phyloP scores from a whole-genome alignment of 2,797 vertebrate species.

The Anolis apletophallus region DNA sequence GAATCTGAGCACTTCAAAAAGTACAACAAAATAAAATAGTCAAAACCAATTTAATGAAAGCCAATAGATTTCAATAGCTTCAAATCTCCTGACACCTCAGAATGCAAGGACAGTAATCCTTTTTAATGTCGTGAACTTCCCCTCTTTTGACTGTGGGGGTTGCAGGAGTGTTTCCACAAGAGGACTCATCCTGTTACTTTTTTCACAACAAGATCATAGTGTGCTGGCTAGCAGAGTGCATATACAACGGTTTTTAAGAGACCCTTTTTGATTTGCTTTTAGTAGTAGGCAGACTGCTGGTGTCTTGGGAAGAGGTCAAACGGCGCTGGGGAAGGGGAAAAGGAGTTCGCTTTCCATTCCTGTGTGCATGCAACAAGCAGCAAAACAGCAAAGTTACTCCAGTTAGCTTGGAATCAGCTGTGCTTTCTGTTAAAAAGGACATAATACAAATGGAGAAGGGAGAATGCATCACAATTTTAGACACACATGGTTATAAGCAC shows the following conservation, averaged over 20 bases:
- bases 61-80: constrained; percentile 55
- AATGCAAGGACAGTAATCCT: constrained; percentile 67
- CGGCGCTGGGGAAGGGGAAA: constrained; percentile 86
- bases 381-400: constrained; percentile 89
- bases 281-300: constrained; percentile 88
- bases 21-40: constrained; percentile 68
- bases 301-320: constrained; percentile 89
- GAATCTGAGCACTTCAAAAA: constrained; percentile 71
- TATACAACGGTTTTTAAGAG: constrained; percentile 68
- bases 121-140: constrained; percentile 66
- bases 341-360: constrained; percentile 89
- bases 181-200: constrained; percentile 72
- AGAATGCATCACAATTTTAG: constrained; percentile 80
- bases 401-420: constrained; percentile 87
- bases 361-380: constrained; percentile 96
- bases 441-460: constrained; percentile 84
- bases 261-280: constrained; percentile 79
- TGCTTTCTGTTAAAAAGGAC: constrained; percentile 86
- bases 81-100: constrained; percentile 67
- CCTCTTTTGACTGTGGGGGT: constrained; percentile 49
- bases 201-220: constrained; percentile 70
- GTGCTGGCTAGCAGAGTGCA: constrained; percentile 69
- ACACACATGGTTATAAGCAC: constrained; percentile 74
- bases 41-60: constrained; percentile 75
- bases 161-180: constrained; percentile 65